Evolutionary conservation across 2,797 vertebrate genomes (phyloP).

Genomic region (Falco rusticolus): DNA sequence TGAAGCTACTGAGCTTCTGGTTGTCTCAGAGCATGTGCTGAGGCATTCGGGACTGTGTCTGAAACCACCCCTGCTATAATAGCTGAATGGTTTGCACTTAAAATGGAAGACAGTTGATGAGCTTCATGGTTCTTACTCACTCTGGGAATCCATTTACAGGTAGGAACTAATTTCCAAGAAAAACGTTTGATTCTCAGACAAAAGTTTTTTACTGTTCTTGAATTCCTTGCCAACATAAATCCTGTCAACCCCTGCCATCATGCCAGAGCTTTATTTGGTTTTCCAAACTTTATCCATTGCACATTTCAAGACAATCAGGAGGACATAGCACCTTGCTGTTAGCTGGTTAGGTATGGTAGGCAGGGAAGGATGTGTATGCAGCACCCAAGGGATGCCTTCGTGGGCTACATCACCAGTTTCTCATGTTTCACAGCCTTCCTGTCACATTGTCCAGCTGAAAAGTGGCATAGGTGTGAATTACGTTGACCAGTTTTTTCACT

Average conservation of each 20-base stretch:
- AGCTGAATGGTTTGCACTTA: not conserved
- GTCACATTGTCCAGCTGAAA: not conserved
- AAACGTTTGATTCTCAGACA: not conserved
- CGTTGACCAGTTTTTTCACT: not conserved
- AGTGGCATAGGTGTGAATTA: not conserved
- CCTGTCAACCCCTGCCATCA: not conserved
- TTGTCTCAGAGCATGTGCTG: not conserved
- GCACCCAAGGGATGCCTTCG: not conserved
- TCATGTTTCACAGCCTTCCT: not conserved
- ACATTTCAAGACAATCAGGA: not conserved
- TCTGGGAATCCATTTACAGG: not conserved
- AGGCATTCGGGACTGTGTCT: not conserved
- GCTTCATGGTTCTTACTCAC: not conserved
- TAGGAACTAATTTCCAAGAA: not conserved
- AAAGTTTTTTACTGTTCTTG: not conserved
- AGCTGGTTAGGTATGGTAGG: not conserved
- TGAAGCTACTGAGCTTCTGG: not conserved
- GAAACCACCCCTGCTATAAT: not conserved
- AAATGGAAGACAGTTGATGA: not conserved
- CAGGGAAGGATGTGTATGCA: not conserved
- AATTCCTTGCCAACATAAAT: not conserved
- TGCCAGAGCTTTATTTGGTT: not conserved
- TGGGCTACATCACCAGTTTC: not conserved
- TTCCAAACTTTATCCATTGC: not conserved
- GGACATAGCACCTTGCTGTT: not conserved